A percentile compares a stretch with the other conserved stretches of the same genome.
Conservation (phyloP, 2,888 invertebrate genomes). For the Lasioglossum leucozonium region DNA sequence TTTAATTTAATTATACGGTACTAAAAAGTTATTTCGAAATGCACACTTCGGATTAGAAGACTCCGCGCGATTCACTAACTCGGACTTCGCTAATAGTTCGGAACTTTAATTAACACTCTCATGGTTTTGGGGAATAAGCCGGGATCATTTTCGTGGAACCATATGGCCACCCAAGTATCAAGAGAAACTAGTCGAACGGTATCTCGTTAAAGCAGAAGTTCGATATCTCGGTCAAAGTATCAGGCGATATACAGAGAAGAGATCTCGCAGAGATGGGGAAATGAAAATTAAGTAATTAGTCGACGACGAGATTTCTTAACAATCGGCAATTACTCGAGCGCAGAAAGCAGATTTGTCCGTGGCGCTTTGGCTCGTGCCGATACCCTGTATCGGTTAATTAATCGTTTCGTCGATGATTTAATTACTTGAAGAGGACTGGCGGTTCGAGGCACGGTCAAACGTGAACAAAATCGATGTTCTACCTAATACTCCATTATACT, state of each 20-base stretch:
- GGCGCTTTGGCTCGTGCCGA: background rate
- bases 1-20: background rate
- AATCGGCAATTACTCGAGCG: slow-evolving; percentile 29
- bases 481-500: background rate
- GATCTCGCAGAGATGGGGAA: background rate
- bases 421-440: slow-evolving; percentile 17
- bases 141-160: background rate
- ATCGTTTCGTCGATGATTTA: slow-evolving; percentile 39
- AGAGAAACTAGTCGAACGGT: background rate
- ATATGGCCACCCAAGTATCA: background rate
- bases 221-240: background rate
- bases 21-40: background rate
- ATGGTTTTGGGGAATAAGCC: background rate
- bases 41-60: background rate
- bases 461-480: background rate
- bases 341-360: slow-evolving; percentile 3
- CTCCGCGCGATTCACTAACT: background rate
- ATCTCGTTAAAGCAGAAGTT: background rate
- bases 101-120: background rate
- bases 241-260: background rate
- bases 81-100: background rate
- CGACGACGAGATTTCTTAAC: slow-evolving; percentile 34
- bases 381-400: slow-evolving; percentile 21
- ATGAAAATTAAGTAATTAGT: slow-evolving; percentile 41
- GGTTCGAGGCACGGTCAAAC: background rate